These are phyloP conservation scores for Labeo calbasu DNA, from an alignment of 2,797 vertebrate genomes.

Conservation along the genomic window DNA sequence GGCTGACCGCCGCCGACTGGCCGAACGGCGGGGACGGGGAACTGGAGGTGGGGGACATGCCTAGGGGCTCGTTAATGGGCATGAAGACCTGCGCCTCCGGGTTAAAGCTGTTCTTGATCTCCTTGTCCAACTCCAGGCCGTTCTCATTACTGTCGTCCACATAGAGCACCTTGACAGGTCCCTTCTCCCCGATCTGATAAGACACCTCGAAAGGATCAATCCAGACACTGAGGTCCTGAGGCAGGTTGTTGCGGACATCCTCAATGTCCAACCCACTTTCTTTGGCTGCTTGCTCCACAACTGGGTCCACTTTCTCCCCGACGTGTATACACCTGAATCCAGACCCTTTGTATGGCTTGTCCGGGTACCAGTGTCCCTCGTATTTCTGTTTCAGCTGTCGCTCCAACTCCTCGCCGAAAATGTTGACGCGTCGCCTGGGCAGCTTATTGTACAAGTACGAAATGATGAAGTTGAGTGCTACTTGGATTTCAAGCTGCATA, in stretches of 20 bases:
- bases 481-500: slow-evolving; percentile 99
- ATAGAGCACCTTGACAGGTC: slow-evolving; percentile 95
- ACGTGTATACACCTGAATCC: slow-evolving; percentile 97
- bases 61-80: slow-evolving; percentile 91
- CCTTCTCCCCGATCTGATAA: slow-evolving; percentile 98
- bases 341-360: slow-evolving; percentile 98
- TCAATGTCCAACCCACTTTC: slow-evolving; percentile 97
- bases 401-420: slow-evolving; percentile 97
- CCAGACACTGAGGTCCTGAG: slow-evolving; percentile 98
- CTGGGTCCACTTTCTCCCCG: slow-evolving; percentile 96
- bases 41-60: slow-evolving; percentile 88
- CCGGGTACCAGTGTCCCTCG: slow-evolving; percentile 98
- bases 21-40: slow-evolving; percentile 96
- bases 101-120: slow-evolving; percentile 99
- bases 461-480: slow-evolving; percentile 99
- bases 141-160: slow-evolving; percentile 92
- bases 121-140: slow-evolving; percentile 94
- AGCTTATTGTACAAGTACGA: slow-evolving; percentile 99
- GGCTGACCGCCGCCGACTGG: slow-evolving; percentile 94
- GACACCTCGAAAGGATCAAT: slow-evolving; percentile 98
- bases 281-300: slow-evolving; percentile 97
- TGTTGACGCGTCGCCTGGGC: slow-evolving; percentile 95
- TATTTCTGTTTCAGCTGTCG: slow-evolving; percentile 97
- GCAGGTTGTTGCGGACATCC: slow-evolving; percentile 95
- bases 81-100: slow-evolving; percentile 98